phyloP scores from a whole-genome alignment of 2,113 vertebrate species.

The Chlorodrepanis virens region DNA sequence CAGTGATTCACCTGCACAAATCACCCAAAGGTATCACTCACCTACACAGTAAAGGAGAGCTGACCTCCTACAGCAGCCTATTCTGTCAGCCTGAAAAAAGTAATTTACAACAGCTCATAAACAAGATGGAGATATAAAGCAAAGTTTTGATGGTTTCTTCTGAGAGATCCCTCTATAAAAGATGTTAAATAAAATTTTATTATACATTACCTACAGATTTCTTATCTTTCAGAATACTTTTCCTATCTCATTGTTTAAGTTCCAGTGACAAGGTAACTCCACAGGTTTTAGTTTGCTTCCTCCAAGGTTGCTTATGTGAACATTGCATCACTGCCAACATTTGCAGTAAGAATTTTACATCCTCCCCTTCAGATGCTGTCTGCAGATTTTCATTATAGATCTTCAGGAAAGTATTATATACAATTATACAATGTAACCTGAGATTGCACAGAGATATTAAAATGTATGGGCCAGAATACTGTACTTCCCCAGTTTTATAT shows the following conservation, averaged over 20 bases:
- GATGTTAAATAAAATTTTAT: background rate
- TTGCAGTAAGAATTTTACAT: background rate
- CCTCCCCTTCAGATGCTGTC: background rate
- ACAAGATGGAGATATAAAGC: background rate
- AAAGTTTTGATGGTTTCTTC: background rate
- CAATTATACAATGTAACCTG: background rate
- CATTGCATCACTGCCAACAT: background rate
- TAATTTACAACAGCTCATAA: background rate
- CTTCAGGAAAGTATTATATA: background rate
- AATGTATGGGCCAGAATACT: background rate
- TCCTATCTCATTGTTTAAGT: background rate
- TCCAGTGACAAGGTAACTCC: background rate
- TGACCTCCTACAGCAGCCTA: background rate
- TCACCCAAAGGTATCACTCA: background rate
- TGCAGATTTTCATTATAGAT: background rate
- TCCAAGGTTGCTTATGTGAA: background rate
- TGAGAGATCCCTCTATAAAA: background rate
- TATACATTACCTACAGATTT: background rate
- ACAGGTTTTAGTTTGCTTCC: background rate
- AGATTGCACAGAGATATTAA: background rate
- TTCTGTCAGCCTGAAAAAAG: background rate
- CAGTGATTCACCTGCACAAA: background rate
- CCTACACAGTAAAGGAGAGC: background rate
- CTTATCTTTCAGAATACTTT: background rate
- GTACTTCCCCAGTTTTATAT: background rate